A percentile compares a stretch with the other conserved stretches of the same genome.
These are phyloP conservation scores for Natrix natrix DNA, from an alignment of 2,797 vertebrate species.

Conservation along the genomic window DNA sequence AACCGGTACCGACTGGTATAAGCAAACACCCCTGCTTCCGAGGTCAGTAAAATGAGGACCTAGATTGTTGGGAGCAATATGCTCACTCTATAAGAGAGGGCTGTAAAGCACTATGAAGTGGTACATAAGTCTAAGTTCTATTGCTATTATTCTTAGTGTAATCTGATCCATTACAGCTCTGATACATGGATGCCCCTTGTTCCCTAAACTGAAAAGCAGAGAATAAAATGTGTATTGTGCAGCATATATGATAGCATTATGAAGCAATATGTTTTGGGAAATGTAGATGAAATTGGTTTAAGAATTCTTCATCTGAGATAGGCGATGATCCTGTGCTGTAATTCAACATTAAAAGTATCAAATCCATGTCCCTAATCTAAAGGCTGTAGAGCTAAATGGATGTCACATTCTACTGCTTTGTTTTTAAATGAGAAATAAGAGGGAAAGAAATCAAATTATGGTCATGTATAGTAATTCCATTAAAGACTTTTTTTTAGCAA, in stretches of 20 bases:
- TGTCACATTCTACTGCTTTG: not conserved
- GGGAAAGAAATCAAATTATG: not conserved
- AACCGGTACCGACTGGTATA: no score
- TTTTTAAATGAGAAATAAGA: not conserved
- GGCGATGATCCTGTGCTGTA: not conserved
- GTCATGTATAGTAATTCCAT: not conserved
- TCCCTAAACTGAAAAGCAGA: not conserved
- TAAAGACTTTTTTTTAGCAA: not conserved
- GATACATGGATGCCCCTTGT: not conserved
- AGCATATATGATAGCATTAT: not conserved
- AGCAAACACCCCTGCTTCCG: not conserved
- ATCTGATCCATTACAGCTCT: not conserved
- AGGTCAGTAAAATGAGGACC: not conserved
- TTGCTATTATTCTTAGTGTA: not conserved
- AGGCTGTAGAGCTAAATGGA: not conserved
- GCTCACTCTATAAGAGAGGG: not conserved
- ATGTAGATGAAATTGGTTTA: not conserved
- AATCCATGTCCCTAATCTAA: not conserved
- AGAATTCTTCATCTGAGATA: not conserved
- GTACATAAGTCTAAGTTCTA: not conserved
- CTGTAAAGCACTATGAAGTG: not conserved
- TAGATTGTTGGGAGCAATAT: not conserved
- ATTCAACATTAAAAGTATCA: not conserved
- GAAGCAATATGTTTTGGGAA: not conserved
- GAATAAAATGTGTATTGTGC: not conserved